These are phyloP conservation scores for Lepidochitona cinerea DNA, from an alignment of 2,888 invertebrate species.

Conservation along the genomic window DNA sequence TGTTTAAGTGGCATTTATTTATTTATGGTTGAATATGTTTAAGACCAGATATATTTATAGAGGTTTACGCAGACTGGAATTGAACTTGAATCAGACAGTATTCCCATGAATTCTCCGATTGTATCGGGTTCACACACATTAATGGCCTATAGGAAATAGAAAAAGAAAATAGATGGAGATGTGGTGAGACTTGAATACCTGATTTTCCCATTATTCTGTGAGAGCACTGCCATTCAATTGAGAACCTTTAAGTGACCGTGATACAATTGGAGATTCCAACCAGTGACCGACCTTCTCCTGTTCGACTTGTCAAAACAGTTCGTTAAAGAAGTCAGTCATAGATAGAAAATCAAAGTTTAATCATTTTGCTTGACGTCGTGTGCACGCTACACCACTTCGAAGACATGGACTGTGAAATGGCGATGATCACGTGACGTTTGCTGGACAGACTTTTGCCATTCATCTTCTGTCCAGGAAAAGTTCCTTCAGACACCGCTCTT, in stretches of 20 bases:
- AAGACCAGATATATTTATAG: no score
- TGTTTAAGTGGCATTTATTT: no score
- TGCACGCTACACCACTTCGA: constrained; percentile 6
- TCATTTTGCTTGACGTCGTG: not conserved
- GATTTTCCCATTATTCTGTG: constrained; percentile 1
- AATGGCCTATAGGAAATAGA: constrained; percentile 9
- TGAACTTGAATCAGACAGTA: not conserved
- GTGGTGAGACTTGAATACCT: constrained; percentile 5
- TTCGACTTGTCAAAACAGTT: constrained; percentile 4
- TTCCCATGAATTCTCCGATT: not conserved
- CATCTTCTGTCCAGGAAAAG: not conserved
- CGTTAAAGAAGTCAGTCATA: not conserved
- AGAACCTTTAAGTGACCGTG: constrained; percentile 1
- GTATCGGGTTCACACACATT: not conserved
- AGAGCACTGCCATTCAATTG: not conserved
- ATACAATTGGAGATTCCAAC: not conserved
- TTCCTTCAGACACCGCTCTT: not conserved
- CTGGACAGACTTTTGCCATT: not conserved
- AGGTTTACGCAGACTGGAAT: no score
- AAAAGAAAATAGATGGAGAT: constrained; percentile 1
- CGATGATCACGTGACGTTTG: not conserved
- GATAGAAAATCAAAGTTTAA: constrained; percentile 7
- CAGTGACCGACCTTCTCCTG: not conserved
- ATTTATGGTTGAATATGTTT: no score
- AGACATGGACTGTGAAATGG: not conserved